These are phyloP conservation scores for Adoxophyes honmai DNA, from an alignment of 1,140 invertebrate species.

Conservation along the genomic window DNA sequence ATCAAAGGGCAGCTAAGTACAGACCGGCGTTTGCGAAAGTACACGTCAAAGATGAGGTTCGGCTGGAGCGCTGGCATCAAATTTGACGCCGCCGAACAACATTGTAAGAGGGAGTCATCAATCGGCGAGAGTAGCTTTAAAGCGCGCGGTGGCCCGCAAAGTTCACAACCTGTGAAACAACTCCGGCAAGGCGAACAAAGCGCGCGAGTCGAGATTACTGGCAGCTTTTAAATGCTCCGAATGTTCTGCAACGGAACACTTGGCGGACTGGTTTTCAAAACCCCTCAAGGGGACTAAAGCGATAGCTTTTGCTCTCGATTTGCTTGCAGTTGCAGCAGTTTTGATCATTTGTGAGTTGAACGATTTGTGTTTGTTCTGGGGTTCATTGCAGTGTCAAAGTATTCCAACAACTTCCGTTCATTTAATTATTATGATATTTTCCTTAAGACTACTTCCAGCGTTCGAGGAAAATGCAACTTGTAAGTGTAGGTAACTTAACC, in stretches of 20 bases:
- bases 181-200: conserved; percentile 43
- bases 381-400: too few species aligned
- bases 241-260: conserved; percentile 50
- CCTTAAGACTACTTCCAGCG: not conserved
- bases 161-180: conserved; percentile 57
- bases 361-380: not conserved
- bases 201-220: conserved; percentile 52
- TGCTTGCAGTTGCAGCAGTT: conserved; percentile 46
- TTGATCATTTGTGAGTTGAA: conserved; percentile 37
- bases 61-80: not conserved
- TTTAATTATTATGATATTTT: too few species aligned
- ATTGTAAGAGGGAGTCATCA: conserved; percentile 15
- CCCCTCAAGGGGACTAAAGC: conserved; percentile 44
- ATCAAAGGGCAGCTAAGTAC: not conserved
- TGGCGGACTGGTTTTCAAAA: conserved; percentile 48
- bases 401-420: too few species aligned
- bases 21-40: not conserved
- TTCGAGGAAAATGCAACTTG: not conserved
- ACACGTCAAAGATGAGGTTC: conserved; percentile 3
- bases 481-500: not conserved
- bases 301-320: conserved; percentile 47
- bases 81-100: conserved; percentile 1
- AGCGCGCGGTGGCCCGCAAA: conserved; percentile 36
- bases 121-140: conserved; percentile 31
- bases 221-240: conserved; percentile 51